Base-by-base conservation (phyloP, 2,113 vertebrate species). In the Myotis brandtii region DNA sequence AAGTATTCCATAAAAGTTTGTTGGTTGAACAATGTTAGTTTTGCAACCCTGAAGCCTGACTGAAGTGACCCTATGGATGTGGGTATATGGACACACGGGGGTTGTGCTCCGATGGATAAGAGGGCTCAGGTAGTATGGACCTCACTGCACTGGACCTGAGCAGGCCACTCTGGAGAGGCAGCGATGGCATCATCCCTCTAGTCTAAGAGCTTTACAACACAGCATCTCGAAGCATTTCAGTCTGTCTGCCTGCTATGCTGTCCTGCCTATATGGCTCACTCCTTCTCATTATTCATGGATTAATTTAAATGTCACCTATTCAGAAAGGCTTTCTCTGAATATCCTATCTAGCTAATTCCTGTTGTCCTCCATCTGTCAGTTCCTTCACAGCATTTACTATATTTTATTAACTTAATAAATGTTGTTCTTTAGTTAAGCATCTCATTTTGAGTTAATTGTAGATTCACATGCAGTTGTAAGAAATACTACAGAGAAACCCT, bases 101-200 rank as follows among this genome's bases (percentile, higher is more conserved):
- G 1, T 5, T 10, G 4, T 0, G 13, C 54, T 48, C 34, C 0
- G 0, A 2, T 72, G 59, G 67, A 13, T 27, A 46, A 18, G 9
- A 83, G 20, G 34, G 6, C 3, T 27, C 21, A 50, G 25, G 20
- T 1, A 30, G 17, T 4, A 0, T 0, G 32, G 34, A 13, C 18
- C 25, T 81, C 12, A 2, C 13, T 2, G 18, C 0, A 25, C 5
- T 2, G 9, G 21, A 13, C 3, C n/a, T 5, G 11, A 40, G 0
- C 0, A 0, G 27, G 30, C 46, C 14, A 40, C 5, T 11, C 7
- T 6, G 1, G 6, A 9, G 62, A 52, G 6, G 17, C 13, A 34
- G 9, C 9, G 5, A 6, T 37, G n/a, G 8, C 16, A 32, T 64
- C 13, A 30, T 64, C 62, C 12, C 48, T 1, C 59, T 21, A 3